These are phyloP conservation scores for Axis porcinus DNA, from an alignment of 2,113 vertebrate genomes.

Conservation along the genomic window DNA sequence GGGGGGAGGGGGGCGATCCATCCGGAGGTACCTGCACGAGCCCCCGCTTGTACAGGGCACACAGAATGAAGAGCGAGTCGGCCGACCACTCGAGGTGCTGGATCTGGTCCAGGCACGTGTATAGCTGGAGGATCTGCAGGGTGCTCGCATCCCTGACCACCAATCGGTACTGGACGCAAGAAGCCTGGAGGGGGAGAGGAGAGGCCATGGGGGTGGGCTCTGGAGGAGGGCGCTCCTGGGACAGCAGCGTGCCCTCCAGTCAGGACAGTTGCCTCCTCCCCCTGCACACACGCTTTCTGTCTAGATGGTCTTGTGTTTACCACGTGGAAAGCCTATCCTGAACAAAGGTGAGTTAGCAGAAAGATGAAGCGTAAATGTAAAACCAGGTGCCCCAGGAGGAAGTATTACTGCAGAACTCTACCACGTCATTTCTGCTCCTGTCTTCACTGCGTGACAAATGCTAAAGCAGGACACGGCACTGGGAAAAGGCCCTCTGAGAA, in stretches of 20 bases:
- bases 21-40: conserved; percentile 56
- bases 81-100: conserved; percentile 94
- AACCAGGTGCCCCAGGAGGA: background rate
- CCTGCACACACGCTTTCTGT: fast-evolving
- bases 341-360: background rate
- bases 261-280: background rate
- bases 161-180: conserved; percentile 92
- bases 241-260: fast-evolving
- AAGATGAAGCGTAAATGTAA: background rate
- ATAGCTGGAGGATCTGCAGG: conserved; percentile 90
- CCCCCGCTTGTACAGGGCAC: conserved; percentile 95
- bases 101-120: conserved; percentile 94
- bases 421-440: no score
- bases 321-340: fast-evolving
- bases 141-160: conserved; percentile 87
- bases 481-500: background rate
- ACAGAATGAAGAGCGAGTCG: conserved; percentile 93
- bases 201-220: background rate
- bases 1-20: background rate
- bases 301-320: fast-evolving
- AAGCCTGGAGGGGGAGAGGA: conserved; percentile 81
- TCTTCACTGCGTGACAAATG: background rate
- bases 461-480: background rate
- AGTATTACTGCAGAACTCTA: background rate
- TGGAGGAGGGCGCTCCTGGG: fast-evolving